A percentile compares a stretch with the other conserved stretches of the same genome.
Evolutionary conservation across 1,140 invertebrate genomes (phyloP).

Genomic region (Papilio glaucus): DNA sequence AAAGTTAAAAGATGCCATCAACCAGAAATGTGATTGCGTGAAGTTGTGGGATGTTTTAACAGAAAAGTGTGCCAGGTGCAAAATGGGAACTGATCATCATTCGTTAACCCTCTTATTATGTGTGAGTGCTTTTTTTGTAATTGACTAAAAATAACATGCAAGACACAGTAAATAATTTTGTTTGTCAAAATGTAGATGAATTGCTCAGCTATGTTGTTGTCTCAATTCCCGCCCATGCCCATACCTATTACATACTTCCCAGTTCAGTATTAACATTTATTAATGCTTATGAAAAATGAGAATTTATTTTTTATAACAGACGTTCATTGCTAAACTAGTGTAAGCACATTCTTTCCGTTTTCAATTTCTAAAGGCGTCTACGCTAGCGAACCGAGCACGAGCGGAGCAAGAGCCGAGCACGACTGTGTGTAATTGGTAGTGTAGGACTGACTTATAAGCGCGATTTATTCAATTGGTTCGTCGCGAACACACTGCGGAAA

Average conservation of each 20-base stretch:
- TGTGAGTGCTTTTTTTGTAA: neutral
- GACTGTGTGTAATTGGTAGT: too few species aligned
- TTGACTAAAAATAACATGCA: neutral
- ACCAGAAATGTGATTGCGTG: too few species aligned
- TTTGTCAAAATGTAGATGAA: neutral
- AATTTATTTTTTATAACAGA: neutral
- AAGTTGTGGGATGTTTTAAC: too few species aligned
- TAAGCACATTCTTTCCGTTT: neutral
- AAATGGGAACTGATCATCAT: neutral
- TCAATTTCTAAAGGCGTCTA: slow-evolving; percentile 21
- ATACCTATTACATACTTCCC: neutral
- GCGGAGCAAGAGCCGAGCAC: too few species aligned
- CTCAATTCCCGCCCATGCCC: too few species aligned
- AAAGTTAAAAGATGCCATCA: slow-evolving; percentile 6
- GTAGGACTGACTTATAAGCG: too few species aligned
- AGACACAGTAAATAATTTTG: slow-evolving; percentile 1
- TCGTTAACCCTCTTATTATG: neutral
- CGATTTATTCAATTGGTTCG: too few species aligned
- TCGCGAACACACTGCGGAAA: too few species aligned
- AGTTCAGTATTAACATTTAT: neutral
- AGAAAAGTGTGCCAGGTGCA: neutral
- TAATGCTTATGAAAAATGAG: neutral
- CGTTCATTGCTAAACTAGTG: too few species aligned
- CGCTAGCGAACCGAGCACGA: too few species aligned
- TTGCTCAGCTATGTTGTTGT: neutral